These are phyloP conservation scores for Copidosoma floridanum DNA, from an alignment of 1,140 invertebrate species.

Conservation along the genomic window DNA sequence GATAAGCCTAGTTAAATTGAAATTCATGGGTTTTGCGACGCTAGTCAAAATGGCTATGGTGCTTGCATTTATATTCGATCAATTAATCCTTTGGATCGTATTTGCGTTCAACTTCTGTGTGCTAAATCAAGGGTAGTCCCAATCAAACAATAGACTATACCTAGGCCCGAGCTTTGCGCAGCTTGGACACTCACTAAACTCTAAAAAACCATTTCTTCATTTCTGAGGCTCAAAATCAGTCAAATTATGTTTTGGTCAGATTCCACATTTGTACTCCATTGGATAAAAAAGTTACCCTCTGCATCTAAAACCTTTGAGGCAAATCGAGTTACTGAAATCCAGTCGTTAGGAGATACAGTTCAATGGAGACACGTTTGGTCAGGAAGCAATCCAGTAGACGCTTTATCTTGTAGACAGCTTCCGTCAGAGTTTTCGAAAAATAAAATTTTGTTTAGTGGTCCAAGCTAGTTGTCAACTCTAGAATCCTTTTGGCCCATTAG, in stretches of 20 bases:
- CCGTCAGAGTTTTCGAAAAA: neutral
- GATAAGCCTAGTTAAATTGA: neutral
- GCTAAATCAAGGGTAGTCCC: no score
- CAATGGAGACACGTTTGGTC: neutral
- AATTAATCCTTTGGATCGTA: neutral
- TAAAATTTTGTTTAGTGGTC: neutral
- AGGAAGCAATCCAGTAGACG: neutral
- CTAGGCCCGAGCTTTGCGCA: conserved; percentile 33
- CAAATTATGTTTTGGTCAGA: neutral
- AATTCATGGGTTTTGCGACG: no score
- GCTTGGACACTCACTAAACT: conserved; percentile 26
- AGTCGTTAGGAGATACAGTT: neutral
- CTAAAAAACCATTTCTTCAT: neutral
- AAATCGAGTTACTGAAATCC: neutral
- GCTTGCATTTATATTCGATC: no score
- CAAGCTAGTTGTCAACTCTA: no score
- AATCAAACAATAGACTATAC: conserved; percentile 16
- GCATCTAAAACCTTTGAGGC: neutral
- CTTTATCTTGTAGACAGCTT: neutral
- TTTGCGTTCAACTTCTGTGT: no score
- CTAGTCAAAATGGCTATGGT: no score
- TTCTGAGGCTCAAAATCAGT: neutral
- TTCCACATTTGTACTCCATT: neutral
- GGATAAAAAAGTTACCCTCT: neutral
- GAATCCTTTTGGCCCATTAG: no score